These are phyloP conservation scores for Microcebus griseorufus DNA, from an alignment of 2,113 vertebrate genomes.

Conservation along the genomic window DNA sequence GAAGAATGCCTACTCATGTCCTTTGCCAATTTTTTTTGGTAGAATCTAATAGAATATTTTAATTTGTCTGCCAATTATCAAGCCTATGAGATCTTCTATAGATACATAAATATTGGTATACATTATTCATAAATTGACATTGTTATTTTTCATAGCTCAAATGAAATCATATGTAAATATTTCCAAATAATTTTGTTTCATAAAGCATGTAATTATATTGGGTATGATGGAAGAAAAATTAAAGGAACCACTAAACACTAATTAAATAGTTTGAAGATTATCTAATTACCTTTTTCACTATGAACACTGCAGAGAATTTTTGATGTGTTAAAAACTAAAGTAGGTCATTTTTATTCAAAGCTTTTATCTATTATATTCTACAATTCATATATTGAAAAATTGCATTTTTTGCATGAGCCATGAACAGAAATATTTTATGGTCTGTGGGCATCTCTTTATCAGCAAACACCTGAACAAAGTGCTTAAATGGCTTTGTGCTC, in stretches of 20 bases:
- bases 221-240: not conserved
- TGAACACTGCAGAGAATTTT: not conserved
- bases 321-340: not conserved
- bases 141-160: not conserved
- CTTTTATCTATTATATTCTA: not conserved
- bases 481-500: not conserved
- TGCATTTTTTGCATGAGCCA: not conserved
- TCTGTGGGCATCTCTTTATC: not conserved
- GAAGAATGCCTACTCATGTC: not conserved
- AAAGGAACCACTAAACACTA: not conserved
- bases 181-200: constrained; percentile 2
- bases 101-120: constrained; percentile 5
- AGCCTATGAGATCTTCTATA: not conserved
- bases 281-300: not conserved
- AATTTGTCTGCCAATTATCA: not conserved
- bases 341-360: not conserved
- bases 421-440: not conserved
- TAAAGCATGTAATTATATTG: not conserved
- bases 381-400: not conserved
- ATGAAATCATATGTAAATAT: constrained; percentile 17
- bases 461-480: not conserved
- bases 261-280: not conserved
- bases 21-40: not conserved
- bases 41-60: constrained; percentile 12
- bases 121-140: not conserved